Evolutionary conservation across 2,113 vertebrate species (phyloP).

Genomic region (Nannospalax galili): DNA sequence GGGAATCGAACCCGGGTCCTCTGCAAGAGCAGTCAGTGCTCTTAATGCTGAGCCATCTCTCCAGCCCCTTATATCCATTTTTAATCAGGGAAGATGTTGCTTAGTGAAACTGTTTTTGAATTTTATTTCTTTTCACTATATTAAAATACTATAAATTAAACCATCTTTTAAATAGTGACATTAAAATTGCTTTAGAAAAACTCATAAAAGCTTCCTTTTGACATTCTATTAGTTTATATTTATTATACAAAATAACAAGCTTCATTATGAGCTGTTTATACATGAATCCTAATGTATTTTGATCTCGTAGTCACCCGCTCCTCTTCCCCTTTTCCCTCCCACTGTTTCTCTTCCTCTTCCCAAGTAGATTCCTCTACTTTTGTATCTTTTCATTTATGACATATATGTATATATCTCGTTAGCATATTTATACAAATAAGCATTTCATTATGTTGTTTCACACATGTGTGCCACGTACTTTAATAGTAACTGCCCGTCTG

Average conservation of each 20-base stretch:
- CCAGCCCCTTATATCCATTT: too few species aligned
- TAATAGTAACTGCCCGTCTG: not conserved
- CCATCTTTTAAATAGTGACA: conserved; percentile 15
- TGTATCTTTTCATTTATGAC: not conserved
- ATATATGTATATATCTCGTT: not conserved
- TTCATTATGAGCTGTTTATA: not conserved
- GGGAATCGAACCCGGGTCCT: too few species aligned
- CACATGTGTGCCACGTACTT: not conserved
- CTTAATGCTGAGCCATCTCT: too few species aligned
- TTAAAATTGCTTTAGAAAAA: not conserved
- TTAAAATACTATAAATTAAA: conserved; percentile 42
- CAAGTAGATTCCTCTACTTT: not conserved
- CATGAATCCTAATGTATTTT: not conserved
- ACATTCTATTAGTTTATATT: not conserved
- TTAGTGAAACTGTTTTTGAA: not conserved
- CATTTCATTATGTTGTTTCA: not conserved
- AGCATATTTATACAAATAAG: not conserved
- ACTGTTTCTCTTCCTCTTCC: not conserved
- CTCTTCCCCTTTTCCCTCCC: not conserved
- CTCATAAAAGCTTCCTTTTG: not conserved
- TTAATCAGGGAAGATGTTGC: too few species aligned
- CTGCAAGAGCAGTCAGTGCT: not conserved
- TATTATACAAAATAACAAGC: not conserved
- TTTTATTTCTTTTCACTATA: not conserved
- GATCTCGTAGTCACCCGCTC: not conserved